Evolutionary conservation across 2,888 invertebrate species (phyloP), one percentile per base, ranked within the genome.

Genomic region (Caenorhabditis macrosperma): DNA sequence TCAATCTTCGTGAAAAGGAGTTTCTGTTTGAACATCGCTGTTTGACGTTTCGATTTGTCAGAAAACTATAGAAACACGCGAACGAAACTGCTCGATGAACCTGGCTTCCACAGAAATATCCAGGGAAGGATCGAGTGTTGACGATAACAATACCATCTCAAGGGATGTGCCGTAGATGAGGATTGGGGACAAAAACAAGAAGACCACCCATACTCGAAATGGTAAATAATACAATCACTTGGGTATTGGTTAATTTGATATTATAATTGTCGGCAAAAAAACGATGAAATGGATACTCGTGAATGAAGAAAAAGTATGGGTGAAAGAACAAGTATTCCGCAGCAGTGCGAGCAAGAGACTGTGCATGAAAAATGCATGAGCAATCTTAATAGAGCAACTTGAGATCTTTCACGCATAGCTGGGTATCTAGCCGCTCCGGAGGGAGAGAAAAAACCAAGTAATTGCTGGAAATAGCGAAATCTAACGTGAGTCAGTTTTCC

Each of bases 391-490:
- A 33, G 55, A 55, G 33, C 30, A 55, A 55, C 30, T 22, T 28
- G 17, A 52, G 20, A 55, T 55, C 55, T 55, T 30, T 35, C 28
- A 1, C 15, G 33, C 35, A 35, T 20, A 12, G 15, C 6, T 52
- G 20, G 28, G 24, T n/a, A n/a, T n/a, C n/a, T n/a, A n/a, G n/a
- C 2, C 22, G 2, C 7, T 24, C 2, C 6, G 24, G 24, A 12
- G 24, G 48, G 15, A 52, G 28, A 52, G 22, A 52, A 52, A 54
- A 20, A 2, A 26, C n/a, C 6, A 12, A 38, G 17, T 38, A 38
- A 50, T 33, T 50, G 30, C 57, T 60, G 68, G 22, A 60, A 59
- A 60, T 60, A 30, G 33, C n/a, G 17, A 50, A 10, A 52, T 33
- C 48, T 15, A 41, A 38, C 28, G 69, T 60, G 60, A 44, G 50